A percentile compares a stretch with the other conserved stretches of the same genome.
Evolutionary conservation across 1,140 invertebrate genomes (phyloP).

Genomic region (Pararge aegeria): DNA sequence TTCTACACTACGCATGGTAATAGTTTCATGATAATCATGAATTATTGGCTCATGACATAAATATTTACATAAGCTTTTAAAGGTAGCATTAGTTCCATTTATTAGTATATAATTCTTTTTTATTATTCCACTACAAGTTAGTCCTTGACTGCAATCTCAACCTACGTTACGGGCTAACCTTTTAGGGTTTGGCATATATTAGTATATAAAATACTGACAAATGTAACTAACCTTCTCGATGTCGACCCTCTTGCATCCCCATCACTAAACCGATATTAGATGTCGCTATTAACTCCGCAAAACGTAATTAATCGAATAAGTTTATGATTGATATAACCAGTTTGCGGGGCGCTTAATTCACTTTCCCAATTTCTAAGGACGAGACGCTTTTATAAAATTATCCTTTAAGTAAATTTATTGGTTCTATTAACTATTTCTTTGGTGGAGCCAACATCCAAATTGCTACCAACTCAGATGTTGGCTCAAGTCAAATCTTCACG

Average conservation of each 20-base stretch:
- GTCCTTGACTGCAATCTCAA: no score
- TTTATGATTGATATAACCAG: constrained; percentile 80
- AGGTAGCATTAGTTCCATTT: no score
- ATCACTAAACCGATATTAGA: constrained; percentile 71
- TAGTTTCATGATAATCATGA: no score
- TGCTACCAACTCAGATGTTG: not conserved
- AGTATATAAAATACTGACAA: no score
- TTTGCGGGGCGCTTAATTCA: constrained; percentile 78
- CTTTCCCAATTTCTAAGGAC: constrained; percentile 72
- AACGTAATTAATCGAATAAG: constrained; percentile 80
- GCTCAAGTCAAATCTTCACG: not conserved
- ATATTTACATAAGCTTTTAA: no score
- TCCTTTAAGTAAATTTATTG: constrained; percentile 73
- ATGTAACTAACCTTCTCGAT: no score
- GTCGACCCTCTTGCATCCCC: constrained; percentile 20
- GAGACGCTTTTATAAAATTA: constrained; percentile 72
- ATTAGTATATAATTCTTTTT: no score
- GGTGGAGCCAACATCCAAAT: not conserved
- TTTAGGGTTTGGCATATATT: no score
- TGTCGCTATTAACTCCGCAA: constrained; percentile 80
- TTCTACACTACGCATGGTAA: no score
- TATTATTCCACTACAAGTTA: no score
- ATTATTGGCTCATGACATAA: no score
- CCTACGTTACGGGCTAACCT: no score
- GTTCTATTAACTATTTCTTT: constrained; percentile 55